Base-by-base conservation (phyloP, 2,113 vertebrate species). In the Murina feae region DNA sequence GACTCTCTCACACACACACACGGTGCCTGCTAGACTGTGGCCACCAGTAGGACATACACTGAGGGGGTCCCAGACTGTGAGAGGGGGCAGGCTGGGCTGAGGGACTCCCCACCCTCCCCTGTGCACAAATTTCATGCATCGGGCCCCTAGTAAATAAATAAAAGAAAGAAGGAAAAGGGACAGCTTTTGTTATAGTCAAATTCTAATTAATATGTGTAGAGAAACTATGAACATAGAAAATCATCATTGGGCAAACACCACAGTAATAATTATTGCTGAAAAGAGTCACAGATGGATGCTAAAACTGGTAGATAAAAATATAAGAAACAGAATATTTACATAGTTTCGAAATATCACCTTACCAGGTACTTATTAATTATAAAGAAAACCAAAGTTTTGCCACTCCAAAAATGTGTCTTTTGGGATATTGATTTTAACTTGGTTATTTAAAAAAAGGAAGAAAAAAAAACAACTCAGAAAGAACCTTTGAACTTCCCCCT, bases 211-310 rank as follows among this genome's bases (percentile, higher is more conserved):
- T 79, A 84, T 39, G 23, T 79, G 16, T 78, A 94, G 65, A 85
- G 65, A 6, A 95, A 91, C 63, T 14, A 84, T 55, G 44, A 79
- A 79, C 88, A 81, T 72, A 84, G 53, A 91, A 91, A 85, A 79
- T 85, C 44, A 71, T 25, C 39, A 63, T 47, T 89, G 35, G 8
- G 66, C 58, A 94, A 89, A 94, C 0, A 72, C 9, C 35, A 53
- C 44, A 81, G 42, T 63, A 86, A 79, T 65, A 79, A 80, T 32
- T 51, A 37, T 17, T 85, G 9, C 23, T 75, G 55, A 66, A 17
- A 80, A 91, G 12, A 89, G 32, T 92, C 30, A 79, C n/a, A 96
- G 28, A 72, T 91, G 32, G 84, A 66, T 91, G 84, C 53, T 94
- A 88, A 93, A 91, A 65, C 87, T 55, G 76, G 49, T 60, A 53